Base-by-base conservation (phyloP, 2,888 invertebrate genomes). In the Nomada goodeniana region DNA sequence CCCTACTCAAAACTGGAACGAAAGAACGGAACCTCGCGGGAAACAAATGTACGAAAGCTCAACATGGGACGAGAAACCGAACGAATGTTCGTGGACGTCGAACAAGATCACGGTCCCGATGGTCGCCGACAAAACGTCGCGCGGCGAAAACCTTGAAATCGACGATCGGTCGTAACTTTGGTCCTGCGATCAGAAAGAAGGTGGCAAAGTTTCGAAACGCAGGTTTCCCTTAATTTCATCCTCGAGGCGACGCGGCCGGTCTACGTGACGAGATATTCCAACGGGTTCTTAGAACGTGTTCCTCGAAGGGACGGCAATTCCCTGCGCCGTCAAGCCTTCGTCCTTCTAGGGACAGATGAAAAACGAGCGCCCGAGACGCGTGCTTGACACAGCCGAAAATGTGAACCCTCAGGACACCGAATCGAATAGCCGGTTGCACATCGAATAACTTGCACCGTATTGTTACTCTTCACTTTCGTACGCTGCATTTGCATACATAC, bases 201-300 rank as follows among this genome's bases (percentile, higher is more conserved):
- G 47, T 55, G 47, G 18, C 64, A 60, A 87, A 87, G 71, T 87
- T 83, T 71, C 73, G 60, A 67, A 36, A 73, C 81, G 83, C 81
- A 76, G 85, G 85, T 87, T 84, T 85, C 59, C 84, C 84, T 87
- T 88, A 84, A 88, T 88, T 87, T 82, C 63, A 76, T 64, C 81
- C 80, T 80, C 77, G 81, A 84, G 80, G 84, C 76, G 77, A 78
- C 61, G 85, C 10, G 23, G 53, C 53, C n/a, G 76, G 76, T 83
- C 85, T 88, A 88, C 88, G 88, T 88, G 88, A 86, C 82, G 87
- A 86, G 85, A 87, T 88, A 88, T 85, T 82, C 86, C 82, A 75
- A 75, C 73, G 76, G 81, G 80, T 79, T 77, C 77, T 69, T 76
- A 80, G 83, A 75, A 76, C 75, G 76, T 70, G 81, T 80, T 78